These are phyloP conservation scores for Callyntrura sp. DNA, from an alignment of 2,888 invertebrate genomes.

Conservation along the genomic window DNA sequence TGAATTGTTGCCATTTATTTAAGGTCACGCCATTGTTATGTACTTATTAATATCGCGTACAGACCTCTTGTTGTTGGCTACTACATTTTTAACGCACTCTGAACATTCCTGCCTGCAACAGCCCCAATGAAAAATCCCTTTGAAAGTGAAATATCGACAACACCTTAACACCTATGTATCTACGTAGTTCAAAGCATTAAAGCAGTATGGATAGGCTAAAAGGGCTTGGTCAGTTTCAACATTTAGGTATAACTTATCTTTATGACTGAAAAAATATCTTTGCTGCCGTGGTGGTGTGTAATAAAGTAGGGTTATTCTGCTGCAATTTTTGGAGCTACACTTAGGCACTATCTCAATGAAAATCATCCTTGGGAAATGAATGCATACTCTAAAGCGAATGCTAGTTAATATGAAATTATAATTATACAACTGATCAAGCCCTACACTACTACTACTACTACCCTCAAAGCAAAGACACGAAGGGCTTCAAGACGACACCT, in stretches of 20 bases:
- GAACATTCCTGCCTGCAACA: not conserved
- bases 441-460: no score
- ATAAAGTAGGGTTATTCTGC: no score
- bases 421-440: no score
- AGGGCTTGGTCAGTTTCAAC: conserved; percentile 54
- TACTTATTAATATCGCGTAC: not conserved
- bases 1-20: conserved; percentile 15
- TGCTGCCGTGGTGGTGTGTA: no score
- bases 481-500: no score
- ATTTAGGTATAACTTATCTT: no score
- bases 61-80: not conserved
- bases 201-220: not conserved
- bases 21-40: conserved; percentile 6
- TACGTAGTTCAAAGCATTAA: not conserved
- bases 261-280: not conserved
- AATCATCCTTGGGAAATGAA: not conserved
- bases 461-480: not conserved
- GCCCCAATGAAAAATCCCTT: not conserved
- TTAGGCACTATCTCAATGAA: no score
- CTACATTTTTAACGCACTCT: not conserved
- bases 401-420: no score
- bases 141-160: conserved; percentile 28
- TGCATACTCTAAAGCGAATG: no score
- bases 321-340: no score
- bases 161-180: conserved; percentile 21